Evolutionary conservation across 2,888 invertebrate species (phyloP), one percentile per base, ranked within the genome.

Genomic region (Leptopilina myrica): DNA sequence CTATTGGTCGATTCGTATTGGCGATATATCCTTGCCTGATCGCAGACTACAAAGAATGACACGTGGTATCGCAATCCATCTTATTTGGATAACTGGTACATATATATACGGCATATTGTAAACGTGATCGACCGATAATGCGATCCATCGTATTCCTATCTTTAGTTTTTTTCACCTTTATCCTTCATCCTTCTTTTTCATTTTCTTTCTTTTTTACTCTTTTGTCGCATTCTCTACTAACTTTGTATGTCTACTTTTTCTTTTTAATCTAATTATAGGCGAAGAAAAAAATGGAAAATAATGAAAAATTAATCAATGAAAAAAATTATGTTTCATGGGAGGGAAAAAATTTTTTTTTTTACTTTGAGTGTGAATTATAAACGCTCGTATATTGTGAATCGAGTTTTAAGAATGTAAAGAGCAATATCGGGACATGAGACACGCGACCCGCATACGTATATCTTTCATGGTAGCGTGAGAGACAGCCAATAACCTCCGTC

Each of bases 381-480:
- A 84, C 20, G 20, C 84, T 83, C 75, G 83, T 85, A 83, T 49
- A 9, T 9, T 85, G 86, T 84, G 84, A 84, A 79, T 82, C 80
- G 49, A 62, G 81, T 81, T 80, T 82, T 11, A 83, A 84, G 80
- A 77, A 62, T 56, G 43, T 81, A 80, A 75, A 78, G 78, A 81
- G 80, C 76, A 84, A 81, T 76, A 84, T 81, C 83, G 87, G 87
- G 88, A 87, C 89, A 86, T 82, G 81, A 88, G 89, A 89, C 90
- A 89, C 89, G 89, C 89, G 89, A 90, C 89, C 86, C 80, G 69
- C 69, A 69, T 69, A 69, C 69, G 59, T 69, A 69, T 69, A 69
- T 69, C 26, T 69, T 20, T 69, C 69, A 46, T 78, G 78, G 80
- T 83, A 86, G 85, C 87, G 86, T 85, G 86, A 85, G 87, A 85